These are phyloP conservation scores for Scrobipalpa atriplicella DNA, from an alignment of 2,888 invertebrate species.

Conservation along the genomic window DNA sequence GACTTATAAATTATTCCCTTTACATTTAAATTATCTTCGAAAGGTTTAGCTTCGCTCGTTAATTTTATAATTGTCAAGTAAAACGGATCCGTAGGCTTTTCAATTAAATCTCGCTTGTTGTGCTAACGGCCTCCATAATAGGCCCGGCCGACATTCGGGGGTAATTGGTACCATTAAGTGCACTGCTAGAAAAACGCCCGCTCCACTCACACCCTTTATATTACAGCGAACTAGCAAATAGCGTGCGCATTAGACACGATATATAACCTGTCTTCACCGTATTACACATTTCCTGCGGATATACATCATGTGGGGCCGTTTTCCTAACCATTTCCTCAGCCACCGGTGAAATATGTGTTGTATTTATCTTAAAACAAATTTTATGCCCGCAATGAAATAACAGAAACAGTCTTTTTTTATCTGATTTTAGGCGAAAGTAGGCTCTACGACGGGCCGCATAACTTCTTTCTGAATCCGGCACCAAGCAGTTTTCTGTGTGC, in stretches of 20 bases:
- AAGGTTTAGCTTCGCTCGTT: slow-evolving; percentile 25
- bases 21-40: slow-evolving; percentile 21
- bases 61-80: slow-evolving; percentile 24
- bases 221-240: slow-evolving; percentile 45
- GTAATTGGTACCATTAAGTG: slow-evolving; percentile 28
- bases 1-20: slow-evolving; percentile 26
- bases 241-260: slow-evolving; percentile 58
- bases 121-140: slow-evolving; percentile 23
- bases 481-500: too few species aligned
- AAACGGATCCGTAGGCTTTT: slow-evolving; percentile 14
- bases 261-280: slow-evolving; percentile 63
- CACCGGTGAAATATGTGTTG: slow-evolving; percentile 55
- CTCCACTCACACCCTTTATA: slow-evolving; percentile 20
- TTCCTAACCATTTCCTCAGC: slow-evolving; percentile 60
- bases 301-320: slow-evolving; percentile 65
- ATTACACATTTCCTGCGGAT: slow-evolving; percentile 63
- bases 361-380: slow-evolving; percentile 49
- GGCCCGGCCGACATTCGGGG: slow-evolving; percentile 13
- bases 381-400: slow-evolving; percentile 22
- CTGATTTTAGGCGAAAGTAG: too few species aligned
- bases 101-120: slow-evolving; percentile 23
- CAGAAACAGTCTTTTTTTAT: neutral
- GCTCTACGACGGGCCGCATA: too few species aligned
- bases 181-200: slow-evolving; percentile 17
- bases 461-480: too few species aligned